A percentile compares a stretch with the other conserved stretches of the same genome.
Evolutionary conservation across 1,140 invertebrate species (phyloP).

Genomic region (Uloborus diversus): DNA sequence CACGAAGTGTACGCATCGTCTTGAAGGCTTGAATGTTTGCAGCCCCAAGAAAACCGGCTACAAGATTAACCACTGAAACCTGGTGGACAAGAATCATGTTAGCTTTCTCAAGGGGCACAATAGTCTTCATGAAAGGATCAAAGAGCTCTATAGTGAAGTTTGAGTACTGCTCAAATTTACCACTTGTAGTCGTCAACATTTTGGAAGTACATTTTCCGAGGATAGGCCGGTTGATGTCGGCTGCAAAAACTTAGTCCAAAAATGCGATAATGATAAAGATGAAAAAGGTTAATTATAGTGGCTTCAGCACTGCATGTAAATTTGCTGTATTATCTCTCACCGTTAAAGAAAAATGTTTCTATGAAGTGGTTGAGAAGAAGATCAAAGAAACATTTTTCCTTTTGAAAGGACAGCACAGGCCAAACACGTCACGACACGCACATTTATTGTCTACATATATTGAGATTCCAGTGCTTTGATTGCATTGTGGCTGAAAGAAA

Average conservation of each 20-base stretch:
- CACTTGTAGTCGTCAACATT: too few species aligned
- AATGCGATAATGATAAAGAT: too few species aligned
- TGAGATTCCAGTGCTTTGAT: constrained; percentile 25
- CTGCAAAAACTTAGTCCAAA: too few species aligned
- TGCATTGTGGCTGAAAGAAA: neutral
- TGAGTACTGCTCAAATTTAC: too few species aligned
- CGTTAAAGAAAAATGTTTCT: constrained; percentile 18
- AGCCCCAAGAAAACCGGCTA: constrained; percentile 90
- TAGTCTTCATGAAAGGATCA: neutral
- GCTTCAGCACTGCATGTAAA: constrained; percentile 32
- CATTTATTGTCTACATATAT: constrained; percentile 26
- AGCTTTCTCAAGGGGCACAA: constrained; percentile 9
- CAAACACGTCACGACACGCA: constrained; percentile 22
- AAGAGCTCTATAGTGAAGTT: neutral
- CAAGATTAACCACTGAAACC: constrained; percentile 97
- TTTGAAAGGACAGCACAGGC: neutral
- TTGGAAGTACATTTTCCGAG: too few species aligned
- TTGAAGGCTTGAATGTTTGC: constrained; percentile 97
- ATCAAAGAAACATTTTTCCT: constrained; percentile 10
- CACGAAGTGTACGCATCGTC: constrained; percentile 95
- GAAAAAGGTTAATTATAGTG: neutral
- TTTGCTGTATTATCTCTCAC: constrained; percentile 44
- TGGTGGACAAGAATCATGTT: constrained; percentile 66
- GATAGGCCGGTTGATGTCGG: too few species aligned
- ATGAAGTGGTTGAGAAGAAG: neutral